Conservation (phyloP, 2,797 vertebrate species). For the Smutsia gigantea region DNA sequence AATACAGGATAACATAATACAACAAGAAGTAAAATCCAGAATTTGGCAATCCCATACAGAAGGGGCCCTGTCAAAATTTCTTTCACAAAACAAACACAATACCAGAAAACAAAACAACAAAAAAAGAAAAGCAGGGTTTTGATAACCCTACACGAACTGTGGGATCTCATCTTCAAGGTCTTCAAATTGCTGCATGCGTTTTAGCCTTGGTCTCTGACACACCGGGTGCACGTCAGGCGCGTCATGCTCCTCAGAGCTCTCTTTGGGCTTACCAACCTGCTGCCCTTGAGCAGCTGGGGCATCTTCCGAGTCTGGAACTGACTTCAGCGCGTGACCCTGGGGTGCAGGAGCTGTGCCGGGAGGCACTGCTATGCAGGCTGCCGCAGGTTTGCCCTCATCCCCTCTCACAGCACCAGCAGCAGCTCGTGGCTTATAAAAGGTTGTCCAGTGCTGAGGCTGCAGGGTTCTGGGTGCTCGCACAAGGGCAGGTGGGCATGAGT, state of each 20-base stretch:
- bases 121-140: constrained; percentile 54
- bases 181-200: constrained; percentile 94
- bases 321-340: constrained; percentile 82
- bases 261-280: constrained; percentile 71
- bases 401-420: constrained; percentile 88
- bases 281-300: constrained; percentile 78
- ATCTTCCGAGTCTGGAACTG: constrained; percentile 78
- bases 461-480: constrained; percentile 93
- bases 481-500: constrained; percentile 83
- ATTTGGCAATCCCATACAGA: constrained; percentile 57
- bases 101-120: constrained; percentile 51
- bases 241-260: constrained; percentile 85
- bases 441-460: constrained; percentile 95
- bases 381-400: constrained; percentile 82
- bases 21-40: background rate
- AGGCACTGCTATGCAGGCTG: constrained; percentile 82
- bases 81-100: constrained; percentile 49
- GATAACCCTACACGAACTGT: constrained; percentile 93
- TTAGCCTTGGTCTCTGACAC: constrained; percentile 94
- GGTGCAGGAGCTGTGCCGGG: constrained; percentile 84
- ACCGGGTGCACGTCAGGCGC: constrained; percentile 89
- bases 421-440: constrained; percentile 95
- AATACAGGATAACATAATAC: background rate
- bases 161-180: constrained; percentile 96
- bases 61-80: constrained; percentile 56